A percentile compares a stretch with the other conserved stretches of the same genome.
phyloP scores from a whole-genome alignment of 2,888 invertebrate genomes.

The Oxycera nigricornis region DNA sequence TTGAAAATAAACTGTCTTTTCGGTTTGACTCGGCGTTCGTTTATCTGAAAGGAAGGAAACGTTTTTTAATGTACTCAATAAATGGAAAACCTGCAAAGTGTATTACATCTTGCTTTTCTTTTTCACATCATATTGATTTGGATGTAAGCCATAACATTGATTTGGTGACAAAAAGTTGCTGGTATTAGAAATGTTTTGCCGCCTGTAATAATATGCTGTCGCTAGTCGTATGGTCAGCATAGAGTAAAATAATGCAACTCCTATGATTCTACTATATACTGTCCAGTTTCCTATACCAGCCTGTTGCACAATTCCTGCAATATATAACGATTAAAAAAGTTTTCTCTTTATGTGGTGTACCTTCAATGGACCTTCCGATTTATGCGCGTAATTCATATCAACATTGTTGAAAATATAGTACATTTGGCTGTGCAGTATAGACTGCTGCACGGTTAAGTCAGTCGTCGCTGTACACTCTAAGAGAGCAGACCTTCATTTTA shows the following conservation, averaged over 20 bases:
- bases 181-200: constrained; percentile 55
- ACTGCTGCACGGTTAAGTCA: too few species aligned
- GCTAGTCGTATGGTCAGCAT: constrained; percentile 60
- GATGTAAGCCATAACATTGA: constrained; percentile 82
- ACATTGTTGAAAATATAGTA: too few species aligned
- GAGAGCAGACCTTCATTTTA: too few species aligned
- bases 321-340: constrained; percentile 29
- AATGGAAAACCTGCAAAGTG: too few species aligned
- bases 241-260: constrained; percentile 63
- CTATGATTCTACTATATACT: constrained; percentile 50
- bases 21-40: constrained; percentile 60
- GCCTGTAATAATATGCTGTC: constrained; percentile 61
- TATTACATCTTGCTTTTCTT: constrained; percentile 77
- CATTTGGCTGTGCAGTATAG: too few species aligned
- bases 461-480: too few species aligned
- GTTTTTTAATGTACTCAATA: constrained; percentile 64
- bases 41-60: constrained; percentile 59
- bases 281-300: not conserved
- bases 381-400: constrained; percentile 52
- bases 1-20: constrained; percentile 78
- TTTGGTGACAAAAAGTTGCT: constrained; percentile 72
- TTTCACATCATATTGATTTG: constrained; percentile 86
- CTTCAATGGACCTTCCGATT: constrained; percentile 50
- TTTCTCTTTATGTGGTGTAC: too few species aligned
- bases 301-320: not conserved